A percentile compares a stretch with the other conserved stretches of the same genome.
phyloP scores from a whole-genome alignment of 37 sponge, comb jelly and placozoan species.

The Ianthella basta region DNA sequence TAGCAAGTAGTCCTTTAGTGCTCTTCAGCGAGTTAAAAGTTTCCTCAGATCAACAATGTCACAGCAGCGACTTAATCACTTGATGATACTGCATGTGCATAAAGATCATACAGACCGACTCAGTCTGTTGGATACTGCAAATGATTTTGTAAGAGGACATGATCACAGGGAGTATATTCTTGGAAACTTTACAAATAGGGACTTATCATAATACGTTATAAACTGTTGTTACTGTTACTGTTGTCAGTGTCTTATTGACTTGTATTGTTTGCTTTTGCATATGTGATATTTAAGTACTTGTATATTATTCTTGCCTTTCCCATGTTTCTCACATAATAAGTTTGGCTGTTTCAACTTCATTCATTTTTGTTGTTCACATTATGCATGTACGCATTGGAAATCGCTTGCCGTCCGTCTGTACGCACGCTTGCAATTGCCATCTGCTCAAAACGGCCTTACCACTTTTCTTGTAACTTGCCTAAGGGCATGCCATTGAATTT shows the following conservation, averaged over 20 bases:
- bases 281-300: neutral
- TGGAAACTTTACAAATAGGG: neutral
- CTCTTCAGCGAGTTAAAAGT: conserved; percentile 8
- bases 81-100: conserved; percentile 48
- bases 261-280: neutral
- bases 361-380: too few relatives aligned
- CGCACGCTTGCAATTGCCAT: too few relatives aligned
- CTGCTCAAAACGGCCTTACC: too few relatives aligned
- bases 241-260: neutral
- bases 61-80: conserved; percentile 33
- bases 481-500: too few relatives aligned
- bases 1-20: neutral
- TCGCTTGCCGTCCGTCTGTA: too few relatives aligned
- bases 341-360: too few relatives aligned
- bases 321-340: too few relatives aligned
- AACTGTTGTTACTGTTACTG: neutral
- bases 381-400: too few relatives aligned
- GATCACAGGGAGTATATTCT: too few relatives aligned
- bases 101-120: conserved; percentile 36
- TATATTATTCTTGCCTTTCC: neutral
- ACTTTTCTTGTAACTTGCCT: too few relatives aligned
- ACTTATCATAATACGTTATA: neutral
- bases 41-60: conserved; percentile 18
- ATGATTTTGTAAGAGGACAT: too few relatives aligned
- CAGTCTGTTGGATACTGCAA: neutral